Base-by-base conservation (phyloP, 1,140 invertebrate genomes). In the Nilaparvata lugens region DNA sequence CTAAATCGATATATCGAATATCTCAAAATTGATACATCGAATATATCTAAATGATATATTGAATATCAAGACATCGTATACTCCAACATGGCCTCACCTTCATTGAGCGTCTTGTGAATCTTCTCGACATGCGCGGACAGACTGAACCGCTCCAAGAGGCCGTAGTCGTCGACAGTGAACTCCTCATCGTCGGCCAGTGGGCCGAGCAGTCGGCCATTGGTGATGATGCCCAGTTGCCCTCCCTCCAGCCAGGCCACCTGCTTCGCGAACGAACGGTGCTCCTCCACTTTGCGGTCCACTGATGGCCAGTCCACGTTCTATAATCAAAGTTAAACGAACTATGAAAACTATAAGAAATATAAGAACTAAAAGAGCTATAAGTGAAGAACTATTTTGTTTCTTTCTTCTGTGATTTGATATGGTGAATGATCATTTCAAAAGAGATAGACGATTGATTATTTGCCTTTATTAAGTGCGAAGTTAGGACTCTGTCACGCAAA, bases 141-240 rank as follows among this genome's bases (percentile, higher is more conserved):
- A 67, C 83, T 84, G 70, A 83, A 84, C 71, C 89, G 86, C 70
- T 98, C 93, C 56, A 98, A 76, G 19, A 99, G 76, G 21, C 82
- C 77, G 73, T 97, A 96, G 76, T 99, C 97, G 60, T 97, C 94
- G 18, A 80, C 76, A n/a, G 84, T 85, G 72, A 99, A 96, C 24
- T 73, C 71, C 73, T 98, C 95, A 42, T 79, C 73, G 0, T 79
- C 70, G 1, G 81, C 74, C 7, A 98, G 79, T 0, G 95, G 93
- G 5, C 95, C 96, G 58, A 96, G 79, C 13, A 97, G 77, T 55
- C 89, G 81, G n/a, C 95, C 95, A 78, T 98, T 98, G 51, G 87
- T 85, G 14, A 97, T 77, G 7, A 98, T 73, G 4, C 85, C 86
- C 64, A 83, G 77, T 52, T 76, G 73, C 6, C 85, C 82, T 25